Conservation (phyloP, 1,140 invertebrate genomes). For the Steinernema feltiae region DNA sequence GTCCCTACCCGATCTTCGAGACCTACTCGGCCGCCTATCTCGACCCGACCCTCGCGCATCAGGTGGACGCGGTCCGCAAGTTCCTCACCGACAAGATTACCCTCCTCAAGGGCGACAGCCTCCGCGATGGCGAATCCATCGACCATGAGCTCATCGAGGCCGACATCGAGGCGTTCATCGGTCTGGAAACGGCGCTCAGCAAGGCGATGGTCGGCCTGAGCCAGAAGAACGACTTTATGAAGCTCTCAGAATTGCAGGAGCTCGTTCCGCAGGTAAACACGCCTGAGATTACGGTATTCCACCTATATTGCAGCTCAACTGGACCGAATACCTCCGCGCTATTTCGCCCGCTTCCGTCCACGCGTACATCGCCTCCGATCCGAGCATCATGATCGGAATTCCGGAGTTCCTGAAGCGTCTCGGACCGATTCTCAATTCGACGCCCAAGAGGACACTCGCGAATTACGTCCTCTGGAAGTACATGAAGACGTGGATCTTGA, state of each 20-base stretch:
- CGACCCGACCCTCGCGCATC: not conserved
- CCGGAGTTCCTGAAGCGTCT: slow-evolving; percentile 25
- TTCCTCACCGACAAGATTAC: not conserved
- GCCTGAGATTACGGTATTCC: slow-evolving; percentile 22
- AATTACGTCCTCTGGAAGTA: slow-evolving; percentile 39
- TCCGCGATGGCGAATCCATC: not conserved
- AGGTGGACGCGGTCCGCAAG: not conserved
- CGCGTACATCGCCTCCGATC: slow-evolving; percentile 28
- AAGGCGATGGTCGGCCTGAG: slow-evolving; percentile 5
- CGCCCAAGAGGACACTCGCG: slow-evolving; percentile 20
- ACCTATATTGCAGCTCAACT: slow-evolving; percentile 31
- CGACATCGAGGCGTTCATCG: slow-evolving; percentile 20
- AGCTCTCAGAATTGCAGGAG: not conserved
- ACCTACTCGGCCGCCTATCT: not conserved
- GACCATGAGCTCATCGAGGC: not conserved
- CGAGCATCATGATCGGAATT: slow-evolving; percentile 33
- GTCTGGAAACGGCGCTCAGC: slow-evolving; percentile 32
- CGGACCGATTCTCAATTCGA: slow-evolving; percentile 19
- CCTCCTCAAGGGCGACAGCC: not conserved
- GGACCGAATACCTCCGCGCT: slow-evolving; percentile 27
- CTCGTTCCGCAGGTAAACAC: not conserved
- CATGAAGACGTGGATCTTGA: slow-evolving; percentile 23
- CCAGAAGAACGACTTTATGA: slow-evolving; percentile 9
- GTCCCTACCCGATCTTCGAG: not conserved
- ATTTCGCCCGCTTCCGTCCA: slow-evolving; percentile 21